These are phyloP conservation scores for Trichonephila inaurata DNA, from an alignment of 1,140 invertebrate genomes.

Conservation along the genomic window DNA sequence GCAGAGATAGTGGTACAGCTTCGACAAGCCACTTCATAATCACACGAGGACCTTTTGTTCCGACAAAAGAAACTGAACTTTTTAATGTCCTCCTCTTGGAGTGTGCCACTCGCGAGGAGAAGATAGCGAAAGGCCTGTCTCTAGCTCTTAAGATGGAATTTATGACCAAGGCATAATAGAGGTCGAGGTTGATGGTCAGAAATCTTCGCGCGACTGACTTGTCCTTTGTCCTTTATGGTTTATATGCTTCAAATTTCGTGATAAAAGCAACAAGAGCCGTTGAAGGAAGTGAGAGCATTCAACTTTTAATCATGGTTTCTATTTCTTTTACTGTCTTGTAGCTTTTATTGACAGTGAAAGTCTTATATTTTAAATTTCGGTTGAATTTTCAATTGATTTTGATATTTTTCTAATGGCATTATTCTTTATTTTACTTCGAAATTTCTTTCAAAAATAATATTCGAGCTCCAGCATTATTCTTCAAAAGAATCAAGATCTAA, in stretches of 20 bases:
- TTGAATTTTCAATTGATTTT: no score
- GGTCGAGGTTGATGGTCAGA: conserved; percentile 28
- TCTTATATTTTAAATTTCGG: no score
- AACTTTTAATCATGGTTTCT: neutral
- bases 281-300: neutral
- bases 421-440: no score
- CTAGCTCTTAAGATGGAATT: conserved; percentile 4
- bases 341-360: neutral
- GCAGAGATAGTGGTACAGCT: neutral
- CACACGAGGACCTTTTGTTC: conserved; percentile 13
- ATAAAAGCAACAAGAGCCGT: neutral
- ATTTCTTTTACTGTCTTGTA: neutral
- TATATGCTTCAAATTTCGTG: neutral
- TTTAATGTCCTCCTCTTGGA: conserved; percentile 17
- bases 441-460: no score
- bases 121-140: neutral
- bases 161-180: conserved; percentile 7
- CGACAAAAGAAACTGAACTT: conserved; percentile 2
- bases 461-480: no score
- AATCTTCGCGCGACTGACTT: conserved; percentile 19
- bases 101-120: neutral
- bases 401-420: no score
- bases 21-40: conserved; percentile 12
- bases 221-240: neutral
- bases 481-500: no score